Percentiles rank a stretch among this genome's conserved stretches.
These are phyloP conservation scores for Emmelina monodactyla DNA, from an alignment of 2,888 invertebrate species.

Conservation along the genomic window DNA sequence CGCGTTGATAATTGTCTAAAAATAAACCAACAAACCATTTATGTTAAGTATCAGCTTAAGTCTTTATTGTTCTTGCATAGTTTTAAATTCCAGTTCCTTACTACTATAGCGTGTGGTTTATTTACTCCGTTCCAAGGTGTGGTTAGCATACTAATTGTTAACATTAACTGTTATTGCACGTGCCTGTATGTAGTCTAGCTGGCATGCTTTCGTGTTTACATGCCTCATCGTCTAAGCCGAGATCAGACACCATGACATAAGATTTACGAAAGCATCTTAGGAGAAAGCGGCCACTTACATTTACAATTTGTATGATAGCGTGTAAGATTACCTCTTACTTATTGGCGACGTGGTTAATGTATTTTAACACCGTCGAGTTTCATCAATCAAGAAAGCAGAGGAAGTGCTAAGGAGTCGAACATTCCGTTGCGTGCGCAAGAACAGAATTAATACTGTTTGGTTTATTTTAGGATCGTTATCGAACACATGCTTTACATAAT, in stretches of 20 bases:
- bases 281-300: slow-evolving; percentile 51
- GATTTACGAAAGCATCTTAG: slow-evolving; percentile 31
- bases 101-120: slow-evolving; percentile 10
- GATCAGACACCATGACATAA: slow-evolving; percentile 33
- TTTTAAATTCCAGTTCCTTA: slow-evolving; percentile 27
- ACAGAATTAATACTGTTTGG: slow-evolving; percentile 38
- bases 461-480: slow-evolving; percentile 12
- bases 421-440: slow-evolving; percentile 36
- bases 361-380: slow-evolving; percentile 28
- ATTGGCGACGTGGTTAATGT: slow-evolving; percentile 20
- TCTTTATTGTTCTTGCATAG: background rate
- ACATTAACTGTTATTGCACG: slow-evolving; percentile 24
- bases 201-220: background rate
- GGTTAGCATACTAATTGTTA: slow-evolving; percentile 24
- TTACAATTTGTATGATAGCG: slow-evolving; percentile 28
- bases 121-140: background rate
- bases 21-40: too few species aligned
- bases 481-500: slow-evolving; percentile 3
- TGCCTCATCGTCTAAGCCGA: background rate
- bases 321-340: slow-evolving; percentile 27
- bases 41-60: too few species aligned
- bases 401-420: slow-evolving; percentile 39
- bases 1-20: background rate
- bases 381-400: slow-evolving; percentile 37
- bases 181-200: background rate